A percentile compares a stretch with the other conserved stretches of the same genome.
phyloP scores from a whole-genome alignment of 2,113 vertebrate genomes.

The Sinosuthora webbiana region DNA sequence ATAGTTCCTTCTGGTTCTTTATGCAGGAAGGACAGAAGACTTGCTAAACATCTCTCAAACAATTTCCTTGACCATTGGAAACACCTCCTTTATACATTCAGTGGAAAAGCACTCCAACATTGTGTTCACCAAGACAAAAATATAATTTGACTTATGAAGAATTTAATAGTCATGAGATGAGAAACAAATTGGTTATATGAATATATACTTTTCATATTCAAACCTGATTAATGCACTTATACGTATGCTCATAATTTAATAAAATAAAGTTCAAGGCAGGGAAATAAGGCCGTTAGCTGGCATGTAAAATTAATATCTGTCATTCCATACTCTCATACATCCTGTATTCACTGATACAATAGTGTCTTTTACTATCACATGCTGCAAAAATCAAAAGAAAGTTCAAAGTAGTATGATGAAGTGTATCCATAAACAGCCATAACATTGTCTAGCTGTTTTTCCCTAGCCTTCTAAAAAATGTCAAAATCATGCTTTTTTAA shows the following conservation, averaged over 20 bases:
- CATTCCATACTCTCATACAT: background rate
- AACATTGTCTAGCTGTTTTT: background rate
- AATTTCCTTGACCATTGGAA: background rate
- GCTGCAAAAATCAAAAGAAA: background rate
- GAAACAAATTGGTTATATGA: background rate
- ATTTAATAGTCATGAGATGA: background rate
- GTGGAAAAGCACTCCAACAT: background rate
- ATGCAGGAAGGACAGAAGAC: background rate
- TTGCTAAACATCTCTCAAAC: background rate
- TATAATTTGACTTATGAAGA: background rate
- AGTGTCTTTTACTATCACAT: background rate
- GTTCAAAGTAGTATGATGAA: background rate
- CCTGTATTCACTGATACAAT: background rate
- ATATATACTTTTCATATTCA: background rate
- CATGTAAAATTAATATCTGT: background rate
- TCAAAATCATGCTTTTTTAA: background rate
- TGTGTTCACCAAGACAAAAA: background rate
- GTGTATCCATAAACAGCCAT: background rate
- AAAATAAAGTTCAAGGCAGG: background rate
- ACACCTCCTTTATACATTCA: background rate
- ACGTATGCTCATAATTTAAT: background rate
- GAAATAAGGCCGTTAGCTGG: background rate
- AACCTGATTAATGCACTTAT: background rate
- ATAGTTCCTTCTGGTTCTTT: background rate
- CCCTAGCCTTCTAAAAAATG: background rate